These are phyloP conservation scores for Platynereis dumerilii DNA, from an alignment of 2,888 invertebrate genomes.

Conservation along the genomic window DNA sequence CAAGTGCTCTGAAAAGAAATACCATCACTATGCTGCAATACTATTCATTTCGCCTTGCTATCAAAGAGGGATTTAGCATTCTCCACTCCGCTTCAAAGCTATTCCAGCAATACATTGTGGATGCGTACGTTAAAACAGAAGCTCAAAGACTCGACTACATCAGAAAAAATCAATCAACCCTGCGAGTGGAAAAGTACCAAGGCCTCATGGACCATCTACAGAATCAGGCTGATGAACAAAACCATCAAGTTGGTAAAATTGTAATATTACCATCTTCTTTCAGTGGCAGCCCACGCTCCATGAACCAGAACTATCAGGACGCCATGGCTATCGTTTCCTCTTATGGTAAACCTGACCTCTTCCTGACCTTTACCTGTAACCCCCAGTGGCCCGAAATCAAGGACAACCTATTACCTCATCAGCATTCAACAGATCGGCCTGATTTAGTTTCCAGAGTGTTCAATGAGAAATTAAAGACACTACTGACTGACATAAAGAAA, in stretches of 20 bases:
- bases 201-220: neutral
- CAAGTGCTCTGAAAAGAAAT: neutral
- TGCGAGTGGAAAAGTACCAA: slow-evolving; percentile 1
- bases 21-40: neutral
- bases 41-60: neutral
- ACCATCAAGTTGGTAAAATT: too few species aligned
- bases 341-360: too few species aligned
- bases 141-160: neutral
- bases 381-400: too few species aligned
- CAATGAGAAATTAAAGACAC: neutral
- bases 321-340: too few species aligned
- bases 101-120: neutral
- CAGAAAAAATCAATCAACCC: neutral
- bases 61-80: neutral
- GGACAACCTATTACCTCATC: neutral
- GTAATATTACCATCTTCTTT: too few species aligned
- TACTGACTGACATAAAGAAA: neutral
- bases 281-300: too few species aligned
- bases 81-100: neutral
- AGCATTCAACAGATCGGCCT: neutral
- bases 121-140: slow-evolving; percentile 4
- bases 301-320: too few species aligned
- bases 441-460: neutral
- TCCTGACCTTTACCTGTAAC: too few species aligned
- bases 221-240: neutral